Evolutionary conservation across 2,888 invertebrate genomes (phyloP).

Genomic region (Agrotis segetum): DNA sequence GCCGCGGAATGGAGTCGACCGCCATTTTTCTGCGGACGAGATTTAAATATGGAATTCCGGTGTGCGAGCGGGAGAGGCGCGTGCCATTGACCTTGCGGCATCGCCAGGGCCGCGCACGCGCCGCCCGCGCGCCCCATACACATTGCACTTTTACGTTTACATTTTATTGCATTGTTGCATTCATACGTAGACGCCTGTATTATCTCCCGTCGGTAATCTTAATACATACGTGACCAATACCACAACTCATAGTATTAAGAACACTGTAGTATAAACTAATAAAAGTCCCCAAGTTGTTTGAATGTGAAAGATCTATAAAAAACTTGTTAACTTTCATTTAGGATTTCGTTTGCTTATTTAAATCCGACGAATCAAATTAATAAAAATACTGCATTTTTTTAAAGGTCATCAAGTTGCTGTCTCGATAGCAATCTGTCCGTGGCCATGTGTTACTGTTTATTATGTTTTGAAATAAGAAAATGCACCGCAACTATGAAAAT

Average conservation of each 20-base stretch:
- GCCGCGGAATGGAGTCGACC: conserved; percentile 87
- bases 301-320: neutral
- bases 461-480: neutral
- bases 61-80: conserved; percentile 90
- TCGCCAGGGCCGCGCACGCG: conserved; percentile 87
- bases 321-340: conserved; percentile 4
- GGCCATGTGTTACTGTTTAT: conserved; percentile 20
- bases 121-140: conserved; percentile 75
- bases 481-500: neutral
- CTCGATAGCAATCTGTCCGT: neutral
- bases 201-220: conserved; percentile 50
- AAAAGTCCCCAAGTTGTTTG: neutral
- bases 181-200: conserved; percentile 42
- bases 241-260: neutral
- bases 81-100: conserved; percentile 90
- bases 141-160: conserved; percentile 75
- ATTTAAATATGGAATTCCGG: conserved; percentile 91
- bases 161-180: conserved; percentile 69
- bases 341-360: conserved; percentile 1
- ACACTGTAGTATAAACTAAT: neutral
- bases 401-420: conserved; percentile 32
- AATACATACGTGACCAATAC: conserved; percentile 37
- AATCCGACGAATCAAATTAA: conserved; percentile 3
- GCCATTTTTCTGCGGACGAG: conserved; percentile 91
- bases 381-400: conserved; percentile 45